phyloP scores from a whole-genome alignment of 2,888 invertebrate genomes.

The Drosophila flavopinicola region DNA sequence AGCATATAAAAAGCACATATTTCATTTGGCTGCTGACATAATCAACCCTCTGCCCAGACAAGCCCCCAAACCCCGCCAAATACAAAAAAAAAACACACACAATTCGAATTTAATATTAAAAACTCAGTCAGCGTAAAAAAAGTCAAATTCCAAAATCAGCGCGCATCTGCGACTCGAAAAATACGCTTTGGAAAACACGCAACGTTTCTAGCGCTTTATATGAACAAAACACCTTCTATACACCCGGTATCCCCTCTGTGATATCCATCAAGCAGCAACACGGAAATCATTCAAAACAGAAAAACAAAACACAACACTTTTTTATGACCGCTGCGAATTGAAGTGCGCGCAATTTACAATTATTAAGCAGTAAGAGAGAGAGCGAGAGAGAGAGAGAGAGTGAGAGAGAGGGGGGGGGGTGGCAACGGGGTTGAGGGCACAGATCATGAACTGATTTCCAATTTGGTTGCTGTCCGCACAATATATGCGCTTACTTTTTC shows the following conservation, averaged over 20 bases:
- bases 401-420: neutral
- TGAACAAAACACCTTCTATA: conserved; percentile 2
- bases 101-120: conserved; percentile 26
- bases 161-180: conserved; percentile 9
- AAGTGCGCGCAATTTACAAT: conserved; percentile 71
- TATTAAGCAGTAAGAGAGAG: conserved; percentile 38
- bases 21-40: conserved; percentile 53
- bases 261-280: conserved; percentile 31
- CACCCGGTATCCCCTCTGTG: neutral
- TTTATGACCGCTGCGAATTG: conserved; percentile 71
- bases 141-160: conserved; percentile 14
- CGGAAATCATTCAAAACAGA: conserved; percentile 69
- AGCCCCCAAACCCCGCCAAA: conserved; percentile 11
- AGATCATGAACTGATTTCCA: conserved; percentile 57
- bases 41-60: conserved; percentile 49
- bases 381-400: neutral
- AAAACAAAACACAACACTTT: conserved; percentile 26
- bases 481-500: conserved; percentile 5
- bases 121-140: conserved; percentile 28
- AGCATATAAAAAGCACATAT: conserved; percentile 48
- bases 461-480: conserved; percentile 15
- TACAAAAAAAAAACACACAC: neutral
- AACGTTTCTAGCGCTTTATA: conserved; percentile 15
- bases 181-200: conserved; percentile 20
- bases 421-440: conserved; percentile 2